Percentiles rank a stretch among this genome's conserved stretches.
Conservation (phyloP, 2,888 invertebrate species). For the Parnassius apollo region DNA sequence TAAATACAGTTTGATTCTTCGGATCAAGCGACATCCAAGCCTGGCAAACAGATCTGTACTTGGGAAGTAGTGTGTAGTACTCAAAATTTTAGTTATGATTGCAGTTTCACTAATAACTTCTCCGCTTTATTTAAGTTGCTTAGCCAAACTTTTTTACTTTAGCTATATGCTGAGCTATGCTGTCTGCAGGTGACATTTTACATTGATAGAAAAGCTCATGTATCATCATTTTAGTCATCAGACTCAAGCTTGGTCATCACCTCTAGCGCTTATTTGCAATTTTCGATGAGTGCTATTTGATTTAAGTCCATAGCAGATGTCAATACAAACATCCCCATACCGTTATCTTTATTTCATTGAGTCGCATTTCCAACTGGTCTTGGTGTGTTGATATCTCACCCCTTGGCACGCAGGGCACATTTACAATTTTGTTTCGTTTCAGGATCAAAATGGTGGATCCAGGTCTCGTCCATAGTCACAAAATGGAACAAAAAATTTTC, state of each 20-base stretch:
- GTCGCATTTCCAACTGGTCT: conserved; percentile 11
- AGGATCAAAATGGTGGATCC: no score
- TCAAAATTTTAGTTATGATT: conserved; percentile 25
- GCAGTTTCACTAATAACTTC: conserved; percentile 22
- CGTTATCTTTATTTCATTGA: conserved; percentile 31
- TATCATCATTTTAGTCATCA: conserved; percentile 30
- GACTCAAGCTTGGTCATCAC: conserved; percentile 31
- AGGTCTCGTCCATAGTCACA: no score
- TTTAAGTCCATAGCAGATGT: conserved; percentile 27
- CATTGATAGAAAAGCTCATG: conserved; percentile 20
- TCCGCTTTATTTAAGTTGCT: conserved; percentile 6
- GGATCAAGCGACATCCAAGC: not conserved
- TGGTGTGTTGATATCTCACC: conserved; percentile 24
- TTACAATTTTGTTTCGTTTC: no score
- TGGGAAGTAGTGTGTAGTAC: conserved; percentile 20
- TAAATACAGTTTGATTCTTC: not conserved
- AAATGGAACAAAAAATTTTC: no score
- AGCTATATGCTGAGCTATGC: conserved; percentile 24
- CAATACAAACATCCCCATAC: conserved; percentile 32
- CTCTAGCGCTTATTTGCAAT: conserved; percentile 20
- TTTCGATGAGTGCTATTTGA: conserved; percentile 17
- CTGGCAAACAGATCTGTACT: conserved; percentile 16
- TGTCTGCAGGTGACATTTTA: conserved; percentile 20
- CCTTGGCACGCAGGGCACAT: conserved; percentile 31
- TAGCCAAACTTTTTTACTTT: conserved; percentile 26